Evolutionary conservation across 2,113 vertebrate genomes (phyloP).

Genomic region (Eolophus roseicapilla): DNA sequence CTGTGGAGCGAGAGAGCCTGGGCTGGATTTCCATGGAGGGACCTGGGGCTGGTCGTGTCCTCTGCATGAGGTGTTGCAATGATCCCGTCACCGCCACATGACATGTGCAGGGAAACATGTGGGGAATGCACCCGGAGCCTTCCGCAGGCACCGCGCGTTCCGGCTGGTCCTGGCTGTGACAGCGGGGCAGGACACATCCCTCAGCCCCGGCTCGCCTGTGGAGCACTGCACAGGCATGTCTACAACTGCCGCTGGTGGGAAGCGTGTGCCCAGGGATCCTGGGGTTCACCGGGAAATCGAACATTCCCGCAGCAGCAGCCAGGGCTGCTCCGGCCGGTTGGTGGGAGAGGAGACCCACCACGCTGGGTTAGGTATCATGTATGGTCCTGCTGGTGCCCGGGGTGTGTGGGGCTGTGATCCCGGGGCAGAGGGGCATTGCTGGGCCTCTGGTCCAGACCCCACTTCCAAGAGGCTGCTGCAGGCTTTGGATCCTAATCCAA

Average conservation of each 20-base stretch:
- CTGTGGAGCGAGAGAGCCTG: not conserved
- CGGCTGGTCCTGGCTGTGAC: not conserved
- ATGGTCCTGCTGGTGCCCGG: accelerated
- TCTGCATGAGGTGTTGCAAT: not conserved
- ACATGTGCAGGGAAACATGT: not conserved
- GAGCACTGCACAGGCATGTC: not conserved
- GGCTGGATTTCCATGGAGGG: accelerated
- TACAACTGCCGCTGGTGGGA: not conserved
- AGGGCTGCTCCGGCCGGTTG: not conserved
- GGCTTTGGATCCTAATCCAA: not conserved
- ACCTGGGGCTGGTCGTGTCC: not conserved
- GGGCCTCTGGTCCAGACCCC: not conserved
- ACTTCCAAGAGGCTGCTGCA: not conserved
- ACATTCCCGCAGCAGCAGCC: accelerated
- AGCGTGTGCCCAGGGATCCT: accelerated
- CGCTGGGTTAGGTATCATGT: accelerated
- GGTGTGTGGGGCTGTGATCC: not conserved
- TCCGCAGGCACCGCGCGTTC: accelerated
- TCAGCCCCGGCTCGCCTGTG: not conserved
- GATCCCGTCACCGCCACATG: not conserved
- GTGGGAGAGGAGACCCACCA: not conserved
- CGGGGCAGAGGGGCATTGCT: not conserved
- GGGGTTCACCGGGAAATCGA: not conserved
- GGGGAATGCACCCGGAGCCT: not conserved
- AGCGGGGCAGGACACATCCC: not conserved